Evolutionary conservation across 1,140 invertebrate genomes (phyloP).

Genomic region (Ceratina calcarata): DNA sequence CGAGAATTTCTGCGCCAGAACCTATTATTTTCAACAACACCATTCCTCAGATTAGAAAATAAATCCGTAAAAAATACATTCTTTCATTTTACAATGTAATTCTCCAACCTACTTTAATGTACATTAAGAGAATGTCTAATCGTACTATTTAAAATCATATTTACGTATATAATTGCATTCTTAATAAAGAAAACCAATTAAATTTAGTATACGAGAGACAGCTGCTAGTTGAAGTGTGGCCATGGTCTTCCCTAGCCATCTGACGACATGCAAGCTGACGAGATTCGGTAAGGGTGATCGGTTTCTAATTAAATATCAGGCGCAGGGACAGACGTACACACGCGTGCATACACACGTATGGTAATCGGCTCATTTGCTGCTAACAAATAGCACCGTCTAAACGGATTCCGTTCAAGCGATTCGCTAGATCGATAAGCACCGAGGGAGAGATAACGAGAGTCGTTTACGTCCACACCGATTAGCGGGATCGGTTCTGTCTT

Average conservation of each 20-base stretch:
- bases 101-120: too few relatives aligned
- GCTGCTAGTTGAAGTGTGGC: background rate
- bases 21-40: conserved; percentile 20
- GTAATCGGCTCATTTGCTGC: conserved; percentile 63
- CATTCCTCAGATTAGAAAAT: background rate
- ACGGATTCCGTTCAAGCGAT: conserved; percentile 63
- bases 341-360: conserved; percentile 30
- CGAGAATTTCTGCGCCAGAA: conserved; percentile 11
- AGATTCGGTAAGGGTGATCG: conserved; percentile 33
- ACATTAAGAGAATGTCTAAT: too few relatives aligned
- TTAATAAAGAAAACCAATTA: too few relatives aligned
- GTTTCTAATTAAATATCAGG: conserved; percentile 63
- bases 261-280: conserved; percentile 1
- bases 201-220: too few relatives aligned
- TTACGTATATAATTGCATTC: too few relatives aligned
- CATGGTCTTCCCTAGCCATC: conserved; percentile 18
- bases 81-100: background rate
- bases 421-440: conserved; percentile 64
- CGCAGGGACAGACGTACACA: background rate
- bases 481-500: conserved; percentile 50
- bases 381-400: conserved; percentile 66
- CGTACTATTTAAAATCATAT: too few relatives aligned
- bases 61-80: background rate
- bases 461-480: conserved; percentile 65
- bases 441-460: conserved; percentile 63